These are phyloP conservation scores for Ceraclea dissimilis DNA, from an alignment of 2,888 invertebrate genomes.

Conservation along the genomic window DNA sequence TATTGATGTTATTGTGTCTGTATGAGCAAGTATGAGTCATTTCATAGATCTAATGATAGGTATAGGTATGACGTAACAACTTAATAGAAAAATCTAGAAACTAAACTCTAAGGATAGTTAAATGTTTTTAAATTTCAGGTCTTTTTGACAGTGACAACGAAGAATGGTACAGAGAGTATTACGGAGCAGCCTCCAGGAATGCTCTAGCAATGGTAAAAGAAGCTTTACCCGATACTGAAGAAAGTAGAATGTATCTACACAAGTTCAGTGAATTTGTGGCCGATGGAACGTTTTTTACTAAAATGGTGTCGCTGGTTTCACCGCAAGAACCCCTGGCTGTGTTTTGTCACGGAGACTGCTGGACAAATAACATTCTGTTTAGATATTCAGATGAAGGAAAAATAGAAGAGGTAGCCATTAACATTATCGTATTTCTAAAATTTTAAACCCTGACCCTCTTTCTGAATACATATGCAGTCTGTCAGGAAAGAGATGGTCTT, in stretches of 20 bases:
- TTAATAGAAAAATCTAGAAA: too few species aligned
- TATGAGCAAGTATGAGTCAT: too few species aligned
- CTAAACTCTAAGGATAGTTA: not conserved
- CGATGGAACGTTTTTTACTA: constrained; percentile 56
- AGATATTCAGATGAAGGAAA: constrained; percentile 46
- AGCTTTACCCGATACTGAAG: constrained; percentile 35
- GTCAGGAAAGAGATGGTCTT: too few species aligned
- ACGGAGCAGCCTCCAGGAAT: constrained; percentile 54
- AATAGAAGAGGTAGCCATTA: constrained; percentile 27
- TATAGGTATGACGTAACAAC: too few species aligned
- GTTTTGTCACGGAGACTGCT: constrained; percentile 68
- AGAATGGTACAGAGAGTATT: constrained; percentile 63
- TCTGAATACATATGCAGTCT: too few species aligned
- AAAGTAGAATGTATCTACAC: constrained; percentile 47
- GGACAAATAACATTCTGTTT: constrained; percentile 68
- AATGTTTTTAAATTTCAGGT: constrained; percentile 33
- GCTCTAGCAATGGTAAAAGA: constrained; percentile 58
- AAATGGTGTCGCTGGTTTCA: constrained; percentile 57
- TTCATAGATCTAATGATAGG: too few species aligned
- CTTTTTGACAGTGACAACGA: constrained; percentile 58
- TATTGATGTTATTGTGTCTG: too few species aligned
- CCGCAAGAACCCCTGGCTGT: constrained; percentile 58
- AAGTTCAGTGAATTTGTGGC: constrained; percentile 55
- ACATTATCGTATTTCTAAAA: not conserved
- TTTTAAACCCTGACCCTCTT: too few species aligned